Base-by-base conservation (phyloP, 2,888 invertebrate species). In the Trachelus iudaicus region DNA sequence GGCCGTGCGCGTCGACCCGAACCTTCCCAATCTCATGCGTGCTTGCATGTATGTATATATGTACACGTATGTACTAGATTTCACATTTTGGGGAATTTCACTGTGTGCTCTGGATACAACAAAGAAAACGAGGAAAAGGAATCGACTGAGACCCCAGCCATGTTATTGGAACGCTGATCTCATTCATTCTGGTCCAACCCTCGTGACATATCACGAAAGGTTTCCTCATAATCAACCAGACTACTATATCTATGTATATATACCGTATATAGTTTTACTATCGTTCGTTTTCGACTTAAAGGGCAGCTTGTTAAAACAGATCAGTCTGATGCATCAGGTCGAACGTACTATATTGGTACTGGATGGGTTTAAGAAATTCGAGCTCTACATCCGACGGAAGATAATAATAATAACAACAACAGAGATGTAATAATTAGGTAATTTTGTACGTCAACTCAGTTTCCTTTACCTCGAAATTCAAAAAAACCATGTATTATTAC, bases 201-300 rank as follows among this genome's bases (percentile, higher is more conserved):
- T 82, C 84, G 86, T 89, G 89, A 88, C 88, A 89, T 88, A 89
- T 89, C 89, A 89, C 87, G 89, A 89, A 86, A 88, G 86, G 86
- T 88, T 87, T 87, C 87, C 83, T 84, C 86, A 87, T 83, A 84
- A 85, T 83, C 9, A 23, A 56, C 4, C 56, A 56, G 9, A 56
- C 9, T 56, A 2, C 23, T 56, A 23, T 23, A 56, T 56, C 9
- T 56, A 56, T 23, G 0, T 56, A 23, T 56, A 56, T 23, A 56
- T 23, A 74, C 71, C 71, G 31, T 69, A 69, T 69, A 75, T 69
- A 34, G 31, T 86, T 84, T 86, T 85, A 85, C 85, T 87, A 85
- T 81, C 83, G 82, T 69, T 33, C 76, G 74, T 82, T 82, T 79
- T 84, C 85, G 85, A 87, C 84, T 87, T 87, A 87, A 87, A 87